Percentiles rank a stretch among this genome's conserved stretches.
These are phyloP conservation scores for Coilia nasus DNA, from an alignment of 2,797 vertebrate genomes.

Conservation along the genomic window DNA sequence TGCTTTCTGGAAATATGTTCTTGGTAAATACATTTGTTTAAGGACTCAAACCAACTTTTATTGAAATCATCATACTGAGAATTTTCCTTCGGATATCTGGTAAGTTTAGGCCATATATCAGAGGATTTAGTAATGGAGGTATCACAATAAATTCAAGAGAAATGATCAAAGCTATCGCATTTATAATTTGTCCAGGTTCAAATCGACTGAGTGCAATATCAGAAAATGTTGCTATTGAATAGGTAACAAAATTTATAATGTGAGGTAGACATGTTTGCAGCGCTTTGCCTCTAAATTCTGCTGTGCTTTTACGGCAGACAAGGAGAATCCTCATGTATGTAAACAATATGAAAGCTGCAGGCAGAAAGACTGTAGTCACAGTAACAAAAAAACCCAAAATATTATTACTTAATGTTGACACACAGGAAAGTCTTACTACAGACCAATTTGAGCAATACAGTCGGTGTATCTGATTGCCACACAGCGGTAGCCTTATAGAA, in stretches of 20 bases:
- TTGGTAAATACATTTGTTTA: neutral
- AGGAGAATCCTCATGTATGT: conserved; percentile 57
- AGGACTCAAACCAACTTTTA: neutral
- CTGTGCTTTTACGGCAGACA: conserved; percentile 51
- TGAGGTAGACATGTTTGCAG: conserved; percentile 62
- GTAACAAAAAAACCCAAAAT: conserved; percentile 55
- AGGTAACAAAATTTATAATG: conserved; percentile 60
- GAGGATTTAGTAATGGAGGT: conserved; percentile 41
- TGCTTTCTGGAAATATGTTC: no score
- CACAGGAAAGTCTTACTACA: conserved; percentile 60
- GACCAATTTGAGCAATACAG: conserved; percentile 63
- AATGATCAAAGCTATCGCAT: conserved; percentile 28
- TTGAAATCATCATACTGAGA: neutral
- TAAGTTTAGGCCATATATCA: conserved; percentile 43
- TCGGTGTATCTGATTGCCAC: conserved; percentile 58
- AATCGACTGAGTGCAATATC: conserved; percentile 59
- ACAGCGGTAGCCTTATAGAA: conserved; percentile 56
- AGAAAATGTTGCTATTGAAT: conserved; percentile 60
- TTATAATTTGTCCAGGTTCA: neutral
- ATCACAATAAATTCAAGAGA: conserved; percentile 39
- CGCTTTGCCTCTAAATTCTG: conserved; percentile 56
- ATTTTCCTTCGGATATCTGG: conserved; percentile 35
- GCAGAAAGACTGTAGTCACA: conserved; percentile 49
- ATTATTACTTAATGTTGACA: conserved; percentile 55
- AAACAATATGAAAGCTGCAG: conserved; percentile 60